Evolutionary conservation across 1,140 invertebrate genomes (phyloP), one percentile per base, ranked within the genome.

Genomic region (Caenorhabditis tropicalis): DNA sequence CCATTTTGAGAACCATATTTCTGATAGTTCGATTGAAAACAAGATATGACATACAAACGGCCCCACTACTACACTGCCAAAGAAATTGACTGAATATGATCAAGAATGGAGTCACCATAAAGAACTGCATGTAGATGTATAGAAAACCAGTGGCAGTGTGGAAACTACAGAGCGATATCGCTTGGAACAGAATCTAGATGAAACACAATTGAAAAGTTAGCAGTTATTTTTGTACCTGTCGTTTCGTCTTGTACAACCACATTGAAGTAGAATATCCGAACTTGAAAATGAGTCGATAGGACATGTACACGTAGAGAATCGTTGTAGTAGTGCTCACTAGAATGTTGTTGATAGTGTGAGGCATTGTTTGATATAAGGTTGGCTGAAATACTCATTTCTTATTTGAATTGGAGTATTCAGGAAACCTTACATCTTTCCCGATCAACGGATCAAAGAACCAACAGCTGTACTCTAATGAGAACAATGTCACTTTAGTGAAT

Each of bases 361-460:
- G 33, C 24, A 31, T 16, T n/a, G 29, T 84, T 21, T 79, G 29
- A 33, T 49, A 79, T 24, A 43, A 21, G 27, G 5, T 6, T 19
- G 58, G 29, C 58, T 65, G 29, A 65, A 65, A 36, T 29, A 33
- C 15, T 9, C 7, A 33, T 36, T 2, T 16, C 6, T 0, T 33
- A 33, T 7, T 15, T 1, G 2, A 10, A 33, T 36, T 65, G 0
- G 4, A 7, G 19, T n/a, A n/a, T n/a, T n/a, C 15, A 16, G 16
- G 39, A 43, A 0, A 2, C 46, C 2, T 65, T 19, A 48, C 33
- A 46, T 83, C 82, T 39, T 60, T 51, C 58, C 31, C 60, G 27
- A 74, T 65, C 29, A 65, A 19, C 15, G 58, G 58, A 36, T 65
- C 31, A 65, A 65, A 65, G 19, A 65, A 65, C 58, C 58, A 65